Conservation (phyloP, 1,140 invertebrate genomes). For the Laupala kohalensis region DNA sequence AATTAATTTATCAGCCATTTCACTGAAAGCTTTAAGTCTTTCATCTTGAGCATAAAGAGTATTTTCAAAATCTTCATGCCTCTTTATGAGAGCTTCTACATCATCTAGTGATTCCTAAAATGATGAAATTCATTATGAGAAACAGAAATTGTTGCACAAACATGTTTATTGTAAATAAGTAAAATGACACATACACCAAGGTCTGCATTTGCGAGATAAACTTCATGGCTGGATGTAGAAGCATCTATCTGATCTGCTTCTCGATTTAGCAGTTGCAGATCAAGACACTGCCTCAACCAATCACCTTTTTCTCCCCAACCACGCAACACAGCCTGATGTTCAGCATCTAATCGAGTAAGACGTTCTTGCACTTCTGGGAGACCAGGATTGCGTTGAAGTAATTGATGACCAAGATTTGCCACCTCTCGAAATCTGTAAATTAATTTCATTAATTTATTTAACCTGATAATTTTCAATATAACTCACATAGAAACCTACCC, state of each 20-base stretch:
- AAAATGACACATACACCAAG: constrained; percentile 53
- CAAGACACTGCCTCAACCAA: constrained; percentile 70
- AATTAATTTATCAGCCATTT: constrained; percentile 75
- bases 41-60: constrained; percentile 89
- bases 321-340: constrained; percentile 59
- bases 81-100: constrained; percentile 83
- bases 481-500: neutral
- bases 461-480: constrained; percentile 73
- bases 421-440: constrained; percentile 38
- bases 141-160: neutral
- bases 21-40: constrained; percentile 69
- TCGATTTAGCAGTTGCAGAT: constrained; percentile 82
- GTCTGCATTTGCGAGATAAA: constrained; percentile 80
- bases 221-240: constrained; percentile 82
- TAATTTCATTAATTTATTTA: constrained; percentile 62
- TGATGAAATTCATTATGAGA: constrained; percentile 6
- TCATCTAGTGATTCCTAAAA: constrained; percentile 78
- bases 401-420: constrained; percentile 57
- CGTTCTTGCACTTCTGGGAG: constrained; percentile 55
- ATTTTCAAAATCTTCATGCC: constrained; percentile 89
- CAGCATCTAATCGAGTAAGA: constrained; percentile 56
- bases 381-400: constrained; percentile 53
- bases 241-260: constrained; percentile 97
- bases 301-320: constrained; percentile 73
- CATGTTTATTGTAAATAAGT: neutral